Base-by-base conservation (phyloP, 1,140 invertebrate species). In the Argopecten irradians region DNA sequence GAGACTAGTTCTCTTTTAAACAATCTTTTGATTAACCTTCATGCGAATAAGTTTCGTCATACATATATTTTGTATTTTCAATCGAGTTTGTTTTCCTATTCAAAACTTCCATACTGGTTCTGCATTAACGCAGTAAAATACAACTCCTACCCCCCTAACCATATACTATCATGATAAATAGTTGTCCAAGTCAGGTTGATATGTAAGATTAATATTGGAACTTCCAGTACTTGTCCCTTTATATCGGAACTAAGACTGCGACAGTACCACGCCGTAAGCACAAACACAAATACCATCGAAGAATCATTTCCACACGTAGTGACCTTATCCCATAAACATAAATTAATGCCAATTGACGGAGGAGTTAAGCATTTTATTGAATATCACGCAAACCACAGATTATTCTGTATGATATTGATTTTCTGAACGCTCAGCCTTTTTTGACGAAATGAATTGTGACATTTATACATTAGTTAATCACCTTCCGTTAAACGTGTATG, bases 361-460 rank as follows among this genome's bases (percentile, higher is more conserved):
- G 55, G 55, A 28, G 55, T 71, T 71, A 71, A 71, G 28, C n/a
- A 71, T 71, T 71, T 71, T 71, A 71, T 71, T 28, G 55, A 71
- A 71, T 28, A 71, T 71, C 55, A 71, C 55, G 55, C 55, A 71
- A 71, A 28, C 55, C 5, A 71, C 22, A 22, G 55, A 71, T 71
- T 28, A 71, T 16, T 71, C 5, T 71, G 55, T 71, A 71, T 71
- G n/a, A 16, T 71, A 71, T 71, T 71, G 55, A 71, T 71, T 71
- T 71, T 71, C n/a, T n/a, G 55, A 71, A 71, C 8, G 55, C 55
- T 71, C 28, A 71, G n/a, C 55, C 28, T 28, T 71, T 71, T 71
- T 71, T 71, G 55, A 71, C 55, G 55, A 71, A 71, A 71, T 71
- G n/a, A 28, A 71, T 71, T 71, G 55, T 71, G 55, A 71, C 55